Base-by-base conservation (phyloP, 2,797 vertebrate species). In the Crenuchus spilurus region DNA sequence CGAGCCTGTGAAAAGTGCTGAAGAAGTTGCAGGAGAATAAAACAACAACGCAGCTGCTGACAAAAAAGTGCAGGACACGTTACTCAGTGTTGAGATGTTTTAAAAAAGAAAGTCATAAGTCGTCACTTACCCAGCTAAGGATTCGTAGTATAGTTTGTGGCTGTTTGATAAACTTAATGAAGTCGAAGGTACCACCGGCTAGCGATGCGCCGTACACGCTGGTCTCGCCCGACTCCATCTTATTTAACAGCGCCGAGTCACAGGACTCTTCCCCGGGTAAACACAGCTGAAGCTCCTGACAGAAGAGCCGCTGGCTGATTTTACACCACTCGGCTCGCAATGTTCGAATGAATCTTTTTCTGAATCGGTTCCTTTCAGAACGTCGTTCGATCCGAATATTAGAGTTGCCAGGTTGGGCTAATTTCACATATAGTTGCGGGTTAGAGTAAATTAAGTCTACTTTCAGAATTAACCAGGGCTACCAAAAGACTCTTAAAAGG, bases 91-190 rank as follows among this genome's bases (percentile, higher is more conserved):
- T n/a, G n/a, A n/a, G n/a, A n/a, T n/a, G n/a, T n/a, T n/a, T n/a
- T n/a, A n/a, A n/a, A n/a, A n/a, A n/a, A n/a, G n/a, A n/a, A n/a
- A n/a, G n/a, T 61, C 37, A 62, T 1, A 30, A 41, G 10, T 46
- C 9, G 33, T 57, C 8, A 90, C 93, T 93, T 76, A 94, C 93
- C 93, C 91, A 92, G 75, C 91, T 91, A 0, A 93, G 75, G 2
- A 91, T 0, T 20, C 93, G 88, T 70, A 90, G 82, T 51, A 94
- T 88, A 11, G 91, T 93, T 51, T 89, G 91, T 30, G 93, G 93
- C 30, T 93, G 89, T 80, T 91, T 88, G 80, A 87, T 4, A 70
- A 91, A 92, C 83, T 88, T 91, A 9, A 58, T 3, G 41, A 87
- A 77, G 76, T 94, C 85, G 66, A 93, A 92, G 74, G 87, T 85